Evolutionary conservation across 2,797 vertebrate species (phyloP), one percentile per base, ranked within the genome.

Genomic region (Melanotaenia boesemani): DNA sequence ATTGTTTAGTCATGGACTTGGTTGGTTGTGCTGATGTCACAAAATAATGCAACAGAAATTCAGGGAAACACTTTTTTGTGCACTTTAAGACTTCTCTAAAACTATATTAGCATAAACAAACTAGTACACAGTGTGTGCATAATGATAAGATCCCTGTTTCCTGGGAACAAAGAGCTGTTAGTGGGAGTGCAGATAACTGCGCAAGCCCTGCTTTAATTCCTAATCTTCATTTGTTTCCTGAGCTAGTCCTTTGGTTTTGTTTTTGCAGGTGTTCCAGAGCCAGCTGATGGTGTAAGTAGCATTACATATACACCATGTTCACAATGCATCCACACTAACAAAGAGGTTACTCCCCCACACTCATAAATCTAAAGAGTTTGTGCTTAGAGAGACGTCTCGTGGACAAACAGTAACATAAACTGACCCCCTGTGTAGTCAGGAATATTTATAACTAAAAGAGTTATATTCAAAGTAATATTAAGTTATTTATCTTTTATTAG

Each of bases 251-350:
- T 75, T 89, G 58, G 26, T 74, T 86, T 81, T 91, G 82, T 90
- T 85, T 86, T 89, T 71, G 68, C 91, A 94, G 94, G 87, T 89
- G 89, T 67, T 58, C 83, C 83, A 48, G 90, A 92, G 63, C 73
- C 68, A 66, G 28, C 82, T 20, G 91, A 94, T 56, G 80, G 69
- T 22, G 93, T 95, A 84, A 93, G 94, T 94, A 72, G 30, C 76
- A 67, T 64, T 67, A 56, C 60, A 70, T 58, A 65, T 63, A 60
- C 61, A 56, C 13, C 63, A 12, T 22, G 9, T 52, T 65, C 44
- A 67, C 64, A 30, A 46, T 7, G 52, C 48, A 77, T 52, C 20
- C 71, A 77, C 26, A 63, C 4, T 26, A 59, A 67, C 60, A 55
- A 63, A 5, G 37, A 34, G 5, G 32, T 61, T 15, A 46, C 37